A percentile compares a stretch with the other conserved stretches of the same genome.
phyloP scores from a whole-genome alignment of 2,797 vertebrate species.

The Onychomys leucogaster region DNA sequence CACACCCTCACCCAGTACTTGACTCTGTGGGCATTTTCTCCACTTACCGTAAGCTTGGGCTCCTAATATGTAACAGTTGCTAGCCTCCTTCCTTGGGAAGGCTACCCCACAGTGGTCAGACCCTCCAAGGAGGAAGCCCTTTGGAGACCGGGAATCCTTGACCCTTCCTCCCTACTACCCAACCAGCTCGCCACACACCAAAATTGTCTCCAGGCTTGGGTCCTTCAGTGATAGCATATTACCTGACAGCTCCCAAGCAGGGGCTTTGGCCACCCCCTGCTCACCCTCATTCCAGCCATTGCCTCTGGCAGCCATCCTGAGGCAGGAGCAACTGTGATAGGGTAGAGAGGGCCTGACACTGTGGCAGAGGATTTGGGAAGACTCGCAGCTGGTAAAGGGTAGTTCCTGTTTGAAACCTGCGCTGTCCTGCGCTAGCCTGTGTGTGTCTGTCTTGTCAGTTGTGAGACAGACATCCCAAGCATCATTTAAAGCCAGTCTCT shows the following conservation, averaged over 20 bases:
- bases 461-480: background rate
- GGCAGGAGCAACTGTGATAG: rapidly evolving
- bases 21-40: background rate
- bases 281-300: background rate
- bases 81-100: background rate
- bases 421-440: rapidly evolving
- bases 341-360: background rate
- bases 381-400: background rate
- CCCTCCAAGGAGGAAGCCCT: background rate
- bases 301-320: background rate
- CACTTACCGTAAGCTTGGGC: background rate
- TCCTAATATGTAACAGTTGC: rapidly evolving
- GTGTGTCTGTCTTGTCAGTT: background rate
- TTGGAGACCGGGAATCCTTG: background rate
- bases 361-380: background rate
- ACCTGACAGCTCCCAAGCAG: background rate
- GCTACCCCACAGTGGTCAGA: background rate
- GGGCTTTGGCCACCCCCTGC: rapidly evolving
- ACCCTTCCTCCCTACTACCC: background rate
- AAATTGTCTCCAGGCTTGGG: background rate
- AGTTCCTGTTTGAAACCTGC: background rate
- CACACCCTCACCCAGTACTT: no score
- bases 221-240: background rate
- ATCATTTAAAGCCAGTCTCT: background rate
- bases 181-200: background rate